Percentiles rank a stretch among this genome's conserved stretches.
Conservation (phyloP, 2,888 invertebrate genomes). For the Allacma fusca region DNA sequence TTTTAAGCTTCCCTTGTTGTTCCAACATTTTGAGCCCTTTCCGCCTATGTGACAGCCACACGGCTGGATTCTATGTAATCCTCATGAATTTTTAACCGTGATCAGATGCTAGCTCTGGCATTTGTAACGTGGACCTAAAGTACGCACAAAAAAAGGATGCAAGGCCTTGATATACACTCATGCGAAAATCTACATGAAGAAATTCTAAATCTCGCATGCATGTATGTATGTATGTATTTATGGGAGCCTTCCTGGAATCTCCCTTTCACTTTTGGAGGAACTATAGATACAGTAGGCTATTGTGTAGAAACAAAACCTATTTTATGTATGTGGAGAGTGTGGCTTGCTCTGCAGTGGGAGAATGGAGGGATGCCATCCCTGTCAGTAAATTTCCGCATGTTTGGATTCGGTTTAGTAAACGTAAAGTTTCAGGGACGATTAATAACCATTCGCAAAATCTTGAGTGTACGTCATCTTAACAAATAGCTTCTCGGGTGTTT, state of each 20-base stretch:
- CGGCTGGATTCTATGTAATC: constrained; percentile 1
- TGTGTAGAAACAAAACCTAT: too few relatives aligned
- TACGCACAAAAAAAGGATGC: too few relatives aligned
- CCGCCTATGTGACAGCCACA: not conserved
- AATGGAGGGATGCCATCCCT: not conserved
- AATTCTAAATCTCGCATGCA: too few relatives aligned
- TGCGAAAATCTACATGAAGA: too few relatives aligned
- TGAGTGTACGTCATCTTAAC: constrained; percentile 6
- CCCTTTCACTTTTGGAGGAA: too few relatives aligned
- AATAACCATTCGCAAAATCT: not conserved
- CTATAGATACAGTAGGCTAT: too few relatives aligned
- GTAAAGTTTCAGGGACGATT: constrained; percentile 12
- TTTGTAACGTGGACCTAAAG: too few relatives aligned
- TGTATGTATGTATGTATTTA: too few relatives aligned
- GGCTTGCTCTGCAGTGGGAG: too few relatives aligned
- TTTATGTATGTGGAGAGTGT: too few relatives aligned
- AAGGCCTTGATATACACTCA: too few relatives aligned
- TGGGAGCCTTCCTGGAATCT: too few relatives aligned
- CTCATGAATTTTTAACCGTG: constrained; percentile 20
- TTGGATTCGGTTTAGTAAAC: not conserved
- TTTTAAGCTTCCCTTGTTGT: not conserved
- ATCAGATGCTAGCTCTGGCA: not conserved
- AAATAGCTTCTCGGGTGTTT: not conserved
- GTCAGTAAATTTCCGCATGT: constrained; percentile 26
- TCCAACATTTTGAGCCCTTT: not conserved